These are phyloP conservation scores for Perodicticus potto DNA, from an alignment of 2,797 vertebrate genomes.

Conservation along the genomic window DNA sequence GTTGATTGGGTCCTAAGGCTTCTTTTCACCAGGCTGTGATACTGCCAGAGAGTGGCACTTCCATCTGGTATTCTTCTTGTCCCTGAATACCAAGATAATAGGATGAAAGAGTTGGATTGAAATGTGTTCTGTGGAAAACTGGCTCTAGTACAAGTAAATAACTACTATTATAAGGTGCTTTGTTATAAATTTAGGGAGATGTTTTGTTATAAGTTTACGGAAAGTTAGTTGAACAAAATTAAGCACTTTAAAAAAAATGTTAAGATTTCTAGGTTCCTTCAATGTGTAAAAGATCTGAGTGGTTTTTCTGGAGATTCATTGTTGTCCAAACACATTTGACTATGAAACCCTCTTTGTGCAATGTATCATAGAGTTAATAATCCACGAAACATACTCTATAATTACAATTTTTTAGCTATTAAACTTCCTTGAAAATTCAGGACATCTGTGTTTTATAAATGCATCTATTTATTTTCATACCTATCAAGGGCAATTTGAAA, in stretches of 20 bases:
- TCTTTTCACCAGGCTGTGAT: neutral
- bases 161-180: neutral
- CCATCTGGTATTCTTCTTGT: neutral
- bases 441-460: neutral
- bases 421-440: neutral
- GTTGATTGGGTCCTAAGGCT: neutral
- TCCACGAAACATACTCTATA: neutral
- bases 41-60: neutral
- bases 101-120: neutral
- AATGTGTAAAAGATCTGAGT: neutral
- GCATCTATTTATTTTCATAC: neutral
- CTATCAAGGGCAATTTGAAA: neutral
- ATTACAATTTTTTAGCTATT: neutral
- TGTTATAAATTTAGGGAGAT: neutral
- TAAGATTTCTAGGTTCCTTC: neutral
- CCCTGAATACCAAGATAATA: neutral
- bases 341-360: neutral
- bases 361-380: neutral
- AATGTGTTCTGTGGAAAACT: slow-evolving; percentile 9
- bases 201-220: neutral
- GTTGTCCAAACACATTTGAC: neutral
- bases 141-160: neutral
- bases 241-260: neutral
- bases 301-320: neutral
- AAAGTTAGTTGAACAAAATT: neutral